phyloP scores from a whole-genome alignment of 2,797 vertebrate species.

The Peromyscus aztecus region DNA sequence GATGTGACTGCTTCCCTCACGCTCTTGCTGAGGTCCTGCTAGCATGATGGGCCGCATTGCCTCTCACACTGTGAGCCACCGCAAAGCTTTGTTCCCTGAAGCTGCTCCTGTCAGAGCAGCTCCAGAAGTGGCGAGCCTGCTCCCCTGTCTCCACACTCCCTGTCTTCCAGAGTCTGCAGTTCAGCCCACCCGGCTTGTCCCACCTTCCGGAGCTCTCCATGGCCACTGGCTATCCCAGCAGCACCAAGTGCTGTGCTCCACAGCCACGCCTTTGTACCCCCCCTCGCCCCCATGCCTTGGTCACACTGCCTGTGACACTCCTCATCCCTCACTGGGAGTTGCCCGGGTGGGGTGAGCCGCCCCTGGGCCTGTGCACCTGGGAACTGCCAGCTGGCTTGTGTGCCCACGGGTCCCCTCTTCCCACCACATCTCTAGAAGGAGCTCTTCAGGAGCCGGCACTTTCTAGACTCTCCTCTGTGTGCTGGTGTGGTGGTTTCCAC shows the following conservation, averaged over 20 bases:
- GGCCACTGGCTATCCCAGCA: background rate
- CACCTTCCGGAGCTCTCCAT: background rate
- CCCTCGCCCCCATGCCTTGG: background rate
- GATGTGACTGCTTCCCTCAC: background rate
- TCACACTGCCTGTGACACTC: background rate
- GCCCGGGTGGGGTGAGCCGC: background rate
- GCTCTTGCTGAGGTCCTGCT: background rate
- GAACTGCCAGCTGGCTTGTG: background rate
- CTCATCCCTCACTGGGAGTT: background rate
- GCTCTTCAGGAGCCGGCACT: background rate
- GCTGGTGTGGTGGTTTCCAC: background rate
- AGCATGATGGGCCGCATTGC: background rate
- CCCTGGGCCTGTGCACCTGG: background rate
- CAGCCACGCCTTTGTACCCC: fast-evolving
- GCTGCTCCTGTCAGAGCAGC: background rate
- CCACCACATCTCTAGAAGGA: too few species aligned
- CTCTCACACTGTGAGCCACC: background rate
- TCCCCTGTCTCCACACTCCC: fast-evolving
- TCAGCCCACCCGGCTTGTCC: background rate
- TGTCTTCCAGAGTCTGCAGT: background rate
- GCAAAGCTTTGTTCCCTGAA: background rate
- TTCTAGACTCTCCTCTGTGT: background rate
- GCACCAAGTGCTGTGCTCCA: background rate
- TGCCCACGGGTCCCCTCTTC: fast-evolving
- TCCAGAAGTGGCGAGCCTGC: background rate